Evolutionary conservation across 2,888 invertebrate species (phyloP).

Genomic region (Aricia artaxerxes): DNA sequence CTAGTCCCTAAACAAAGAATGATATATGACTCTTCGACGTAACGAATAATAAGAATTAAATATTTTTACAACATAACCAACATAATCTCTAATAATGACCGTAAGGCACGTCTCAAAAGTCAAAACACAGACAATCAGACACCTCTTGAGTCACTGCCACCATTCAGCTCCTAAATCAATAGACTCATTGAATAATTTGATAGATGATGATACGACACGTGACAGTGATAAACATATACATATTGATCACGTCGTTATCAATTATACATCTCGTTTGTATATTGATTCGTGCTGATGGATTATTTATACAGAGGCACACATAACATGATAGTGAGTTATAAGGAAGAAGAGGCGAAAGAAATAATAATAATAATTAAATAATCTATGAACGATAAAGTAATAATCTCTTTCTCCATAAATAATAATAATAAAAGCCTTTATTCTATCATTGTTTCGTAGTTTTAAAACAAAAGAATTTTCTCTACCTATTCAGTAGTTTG

Average conservation of each 20-base stretch:
- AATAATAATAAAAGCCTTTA: too few species aligned
- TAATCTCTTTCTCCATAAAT: too few species aligned
- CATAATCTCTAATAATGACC: background rate
- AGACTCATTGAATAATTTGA: conserved; percentile 3
- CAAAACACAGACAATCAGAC: background rate
- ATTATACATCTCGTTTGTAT: background rate
- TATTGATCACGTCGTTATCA: conserved; percentile 17
- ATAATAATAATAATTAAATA: background rate
- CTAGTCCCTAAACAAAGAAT: too few species aligned
- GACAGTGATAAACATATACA: background rate
- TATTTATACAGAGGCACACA: background rate
- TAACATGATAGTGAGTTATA: background rate
- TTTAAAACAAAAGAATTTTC: too few species aligned
- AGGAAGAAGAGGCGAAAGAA: background rate
- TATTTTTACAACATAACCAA: too few species aligned
- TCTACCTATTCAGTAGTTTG: too few species aligned
- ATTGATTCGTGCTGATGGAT: background rate
- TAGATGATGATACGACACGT: background rate
- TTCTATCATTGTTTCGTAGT: too few species aligned
- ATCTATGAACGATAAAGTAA: too few species aligned
- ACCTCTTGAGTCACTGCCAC: background rate
- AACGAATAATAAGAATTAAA: too few species aligned
- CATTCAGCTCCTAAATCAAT: background rate
- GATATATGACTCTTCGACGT: too few species aligned
- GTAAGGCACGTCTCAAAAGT: background rate